Conservation (phyloP, 2,888 invertebrate genomes). For the Zaprionus bogoriensis region DNA sequence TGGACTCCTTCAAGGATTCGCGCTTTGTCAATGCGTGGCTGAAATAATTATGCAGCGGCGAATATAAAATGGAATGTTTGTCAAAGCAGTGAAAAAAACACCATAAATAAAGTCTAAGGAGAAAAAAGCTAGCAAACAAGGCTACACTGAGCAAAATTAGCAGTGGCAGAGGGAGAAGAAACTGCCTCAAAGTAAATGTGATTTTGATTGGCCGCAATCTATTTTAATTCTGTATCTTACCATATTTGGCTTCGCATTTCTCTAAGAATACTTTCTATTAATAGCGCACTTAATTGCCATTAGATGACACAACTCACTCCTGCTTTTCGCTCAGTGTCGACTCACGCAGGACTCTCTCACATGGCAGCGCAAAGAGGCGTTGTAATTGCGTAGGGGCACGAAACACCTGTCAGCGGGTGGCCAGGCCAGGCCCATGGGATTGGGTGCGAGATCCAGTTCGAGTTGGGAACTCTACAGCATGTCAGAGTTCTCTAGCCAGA, state of each 20-base stretch:
- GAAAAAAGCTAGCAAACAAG: constrained; percentile 28
- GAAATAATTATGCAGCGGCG: constrained; percentile 62
- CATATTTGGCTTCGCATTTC: too few species aligned
- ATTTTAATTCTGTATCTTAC: too few species aligned
- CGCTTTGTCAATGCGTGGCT: constrained; percentile 30
- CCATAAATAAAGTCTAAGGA: constrained; percentile 3
- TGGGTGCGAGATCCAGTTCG: constrained; percentile 1
- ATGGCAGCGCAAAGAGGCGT: constrained; percentile 46
- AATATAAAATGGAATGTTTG: constrained; percentile 45
- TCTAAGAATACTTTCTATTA: too few species aligned
- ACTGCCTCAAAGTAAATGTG: too few species aligned
- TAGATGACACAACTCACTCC: neutral
- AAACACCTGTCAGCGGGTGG: constrained; percentile 65
- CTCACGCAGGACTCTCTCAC: constrained; percentile 1
- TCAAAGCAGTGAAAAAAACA: constrained; percentile 23
- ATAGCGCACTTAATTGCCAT: too few species aligned
- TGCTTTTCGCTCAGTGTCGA: constrained; percentile 22
- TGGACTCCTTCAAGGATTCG: constrained; percentile 33
- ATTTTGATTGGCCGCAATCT: too few species aligned
- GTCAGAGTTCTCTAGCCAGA: constrained; percentile 31
- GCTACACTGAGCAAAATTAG: constrained; percentile 6
- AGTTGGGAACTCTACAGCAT: constrained; percentile 8
- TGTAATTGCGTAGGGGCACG: constrained; percentile 58
- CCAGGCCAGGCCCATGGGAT: neutral
- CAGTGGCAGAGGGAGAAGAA: too few species aligned